phyloP scores from a whole-genome alignment of 2,888 invertebrate species.

The Fissipunctia ypsillon region DNA sequence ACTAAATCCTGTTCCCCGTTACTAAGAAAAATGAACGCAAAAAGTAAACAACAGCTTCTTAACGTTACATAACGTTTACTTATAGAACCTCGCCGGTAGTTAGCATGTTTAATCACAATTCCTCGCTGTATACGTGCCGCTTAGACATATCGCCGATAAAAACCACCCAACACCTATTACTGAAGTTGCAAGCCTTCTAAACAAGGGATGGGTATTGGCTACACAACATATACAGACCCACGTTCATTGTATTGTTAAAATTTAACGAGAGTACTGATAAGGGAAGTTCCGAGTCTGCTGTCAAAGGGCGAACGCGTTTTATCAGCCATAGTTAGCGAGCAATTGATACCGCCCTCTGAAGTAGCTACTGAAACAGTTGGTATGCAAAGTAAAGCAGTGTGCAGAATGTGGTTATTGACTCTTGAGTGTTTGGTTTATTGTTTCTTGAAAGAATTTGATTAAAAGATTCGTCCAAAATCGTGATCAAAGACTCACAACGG shows the following conservation, averaged over 20 bases:
- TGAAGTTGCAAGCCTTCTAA: constrained; percentile 36
- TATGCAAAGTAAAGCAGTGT: constrained; percentile 49
- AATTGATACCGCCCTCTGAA: constrained; percentile 63
- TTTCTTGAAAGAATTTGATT: too few relatives aligned
- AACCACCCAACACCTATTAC: constrained; percentile 33
- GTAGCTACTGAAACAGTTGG: constrained; percentile 57
- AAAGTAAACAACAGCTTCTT: constrained; percentile 11
- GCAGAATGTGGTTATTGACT: constrained; percentile 33
- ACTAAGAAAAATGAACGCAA: constrained; percentile 25
- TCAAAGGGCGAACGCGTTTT: constrained; percentile 72
- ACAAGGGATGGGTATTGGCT: constrained; percentile 27
- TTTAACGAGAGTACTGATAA: constrained; percentile 69
- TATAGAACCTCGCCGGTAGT: constrained; percentile 20
- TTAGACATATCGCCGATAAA: constrained; percentile 49
- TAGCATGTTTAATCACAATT: constrained; percentile 44
- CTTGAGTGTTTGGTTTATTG: not conserved
- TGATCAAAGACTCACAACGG: too few relatives aligned
- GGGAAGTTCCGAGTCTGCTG: constrained; percentile 64
- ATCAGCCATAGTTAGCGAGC: constrained; percentile 67
- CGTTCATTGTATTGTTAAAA: constrained; percentile 59
- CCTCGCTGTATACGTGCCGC: constrained; percentile 5
- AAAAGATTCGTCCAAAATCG: too few relatives aligned
- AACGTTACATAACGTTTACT: constrained; percentile 18
- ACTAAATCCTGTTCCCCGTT: not conserved
- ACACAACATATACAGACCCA: constrained; percentile 35